phyloP scores from a whole-genome alignment of 1,140 invertebrate genomes.

The Drosophila sucinea region DNA sequence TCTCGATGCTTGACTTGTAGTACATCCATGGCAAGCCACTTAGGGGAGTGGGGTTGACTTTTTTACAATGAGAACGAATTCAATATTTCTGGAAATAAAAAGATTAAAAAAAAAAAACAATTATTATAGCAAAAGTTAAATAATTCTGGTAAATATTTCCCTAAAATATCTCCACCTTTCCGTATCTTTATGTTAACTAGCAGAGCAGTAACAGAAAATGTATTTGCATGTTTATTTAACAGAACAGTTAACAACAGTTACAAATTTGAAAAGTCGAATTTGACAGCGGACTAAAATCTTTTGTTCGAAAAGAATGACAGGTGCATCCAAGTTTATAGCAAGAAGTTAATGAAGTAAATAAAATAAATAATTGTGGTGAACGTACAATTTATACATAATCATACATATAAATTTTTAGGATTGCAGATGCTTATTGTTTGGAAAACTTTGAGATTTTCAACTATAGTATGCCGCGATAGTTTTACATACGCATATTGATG shows the following conservation, averaged over 20 bases:
- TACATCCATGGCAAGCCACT: slow-evolving; percentile 56
- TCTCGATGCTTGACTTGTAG: slow-evolving; percentile 58
- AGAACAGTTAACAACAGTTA: not conserved
- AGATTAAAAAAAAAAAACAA: slow-evolving; percentile 8
- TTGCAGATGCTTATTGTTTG: no score
- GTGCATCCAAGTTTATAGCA: no score
- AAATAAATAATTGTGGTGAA: no score
- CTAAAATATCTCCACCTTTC: not conserved
- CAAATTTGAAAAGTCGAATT: not conserved
- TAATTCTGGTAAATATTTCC: not conserved
- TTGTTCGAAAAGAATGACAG: no score
- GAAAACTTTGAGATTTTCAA: no score
- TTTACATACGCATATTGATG: no score
- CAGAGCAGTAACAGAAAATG: slow-evolving; percentile 1
- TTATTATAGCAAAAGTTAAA: not conserved
- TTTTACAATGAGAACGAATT: slow-evolving; percentile 21
- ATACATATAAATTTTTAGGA: no score
- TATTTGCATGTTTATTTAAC: not conserved
- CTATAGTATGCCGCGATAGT: no score
- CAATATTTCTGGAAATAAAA: slow-evolving; percentile 13
- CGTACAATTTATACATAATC: no score
- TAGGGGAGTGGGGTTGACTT: not conserved
- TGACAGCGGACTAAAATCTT: not conserved
- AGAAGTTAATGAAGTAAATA: no score
- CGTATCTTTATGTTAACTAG: not conserved